A percentile compares a stretch with the other conserved stretches of the same genome.
Conservation (phyloP, 2,113 vertebrate genomes). For the Cavia aperea region DNA sequence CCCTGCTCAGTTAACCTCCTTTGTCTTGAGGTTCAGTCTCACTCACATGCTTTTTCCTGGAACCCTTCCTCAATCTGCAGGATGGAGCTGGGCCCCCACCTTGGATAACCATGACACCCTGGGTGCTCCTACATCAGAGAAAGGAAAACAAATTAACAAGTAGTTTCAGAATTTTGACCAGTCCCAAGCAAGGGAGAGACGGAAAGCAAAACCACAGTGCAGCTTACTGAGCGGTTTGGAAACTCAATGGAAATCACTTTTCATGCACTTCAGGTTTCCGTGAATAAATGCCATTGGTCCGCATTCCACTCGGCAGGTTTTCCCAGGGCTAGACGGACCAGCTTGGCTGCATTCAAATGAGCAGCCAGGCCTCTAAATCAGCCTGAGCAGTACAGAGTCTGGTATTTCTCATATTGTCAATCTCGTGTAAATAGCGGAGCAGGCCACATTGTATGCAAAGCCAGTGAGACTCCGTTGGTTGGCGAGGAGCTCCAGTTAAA, state of each 20-base stretch:
- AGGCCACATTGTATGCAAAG: not conserved
- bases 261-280: not conserved
- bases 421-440: constrained; percentile 32
- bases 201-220: not conserved
- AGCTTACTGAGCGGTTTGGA: not conserved
- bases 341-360: constrained; percentile 50
- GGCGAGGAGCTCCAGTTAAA: constrained; percentile 27
- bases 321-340: constrained; percentile 19
- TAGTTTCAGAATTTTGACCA: not conserved
- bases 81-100: not conserved
- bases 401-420: constrained; percentile 54
- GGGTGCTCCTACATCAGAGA: not conserved
- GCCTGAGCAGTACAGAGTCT: not conserved
- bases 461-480: constrained; percentile 24
- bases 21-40: not conserved
- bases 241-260: constrained; percentile 23
- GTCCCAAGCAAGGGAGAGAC: not conserved
- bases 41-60: not conserved
- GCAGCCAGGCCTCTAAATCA: constrained; percentile 33
- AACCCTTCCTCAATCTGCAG: not conserved
- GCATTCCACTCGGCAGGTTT: constrained; percentile 1
- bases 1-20: not conserved
- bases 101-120: not conserved
- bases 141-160: not conserved
- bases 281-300: constrained; percentile 34